Base-by-base conservation (phyloP, 2,113 vertebrate genomes). In the Dicerorhinus sumatrensis region DNA sequence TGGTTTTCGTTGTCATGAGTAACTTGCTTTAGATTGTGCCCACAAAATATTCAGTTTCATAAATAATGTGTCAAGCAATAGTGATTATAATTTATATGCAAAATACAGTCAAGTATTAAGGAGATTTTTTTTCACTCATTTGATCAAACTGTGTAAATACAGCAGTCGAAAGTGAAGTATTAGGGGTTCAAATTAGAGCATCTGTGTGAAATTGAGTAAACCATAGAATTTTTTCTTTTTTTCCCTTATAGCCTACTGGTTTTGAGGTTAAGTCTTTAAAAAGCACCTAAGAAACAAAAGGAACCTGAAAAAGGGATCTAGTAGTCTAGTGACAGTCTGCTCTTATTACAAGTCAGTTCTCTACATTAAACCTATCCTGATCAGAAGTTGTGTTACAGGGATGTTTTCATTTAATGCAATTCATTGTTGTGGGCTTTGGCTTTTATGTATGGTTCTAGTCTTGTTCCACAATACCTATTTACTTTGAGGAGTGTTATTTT, bases 401-500 rank as follows among this genome's bases (percentile, higher is more conserved):
- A 23, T 67, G 29, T 36, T 96, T 92, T 93, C 16, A 31, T 73
- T 89, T 69, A 75, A 36, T 95, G 58, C 18, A n/a, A 14, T 62
- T 81, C 95, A 77, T 62, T 92, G 39, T 86, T 89, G 69, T 6
- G 16, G 54, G 56, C 6, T 84, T 82, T 69, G 46, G 11, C 51
- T 92, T 89, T 94, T 77, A 33, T 79, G 3, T 90, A 16, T 67
- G 73, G 25, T 81, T 51, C 39, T 90, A 16, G 36, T 72, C n/a
- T 94, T 95, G 46, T 91, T 90, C 27, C 36, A 65, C 60, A 94
- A 6, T 81, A 42, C 67, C 12, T 46, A 1, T 72, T 72, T 79
- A 67, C 72, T 94, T 88, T 77, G 91, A 82, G 60, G 88, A 80
- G 9, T 92, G 91, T 85, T 79, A 9, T 73, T 97, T 92, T 95